Evolutionary conservation across 2,888 invertebrate species (phyloP), one percentile per base, ranked within the genome.

Genomic region (Xestia xanthographa): DNA sequence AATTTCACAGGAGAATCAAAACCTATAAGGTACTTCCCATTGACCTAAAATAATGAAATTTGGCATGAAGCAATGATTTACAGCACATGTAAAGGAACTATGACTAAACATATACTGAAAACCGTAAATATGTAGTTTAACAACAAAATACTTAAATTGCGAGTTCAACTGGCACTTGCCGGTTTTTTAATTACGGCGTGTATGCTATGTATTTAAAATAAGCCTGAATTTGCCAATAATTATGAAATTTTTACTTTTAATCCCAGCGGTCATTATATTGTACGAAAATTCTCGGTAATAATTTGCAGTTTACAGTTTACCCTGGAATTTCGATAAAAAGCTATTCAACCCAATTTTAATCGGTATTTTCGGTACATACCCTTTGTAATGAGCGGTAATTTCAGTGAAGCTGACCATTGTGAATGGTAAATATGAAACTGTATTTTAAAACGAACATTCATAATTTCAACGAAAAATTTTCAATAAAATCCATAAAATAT

Each of bases 221-320:
- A 56, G 26, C 5, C 26, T 38, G 20, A 41, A 69, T 50, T n/a
- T 11, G 17, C 6, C 6, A 41, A 41, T 71, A 26, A 26, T 26
- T 34, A 53, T 38, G 1, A 4, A 5, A 22, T 0, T 62, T 11
- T 14, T 8, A 2, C 3, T 26, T 29, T 60, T 69, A 3, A 60
- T 22, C 6, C 5, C 11, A 34, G 9, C 14, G 6, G 12, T 11
- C 3, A 66, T 45, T 34, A 20, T n/a, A 53, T 53, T n/a, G 11
- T 22, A 50, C 34, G 34, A 34, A 48, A 48, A 50, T n/a, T 63
- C 34, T 20, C 29, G 6, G 22, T 43, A 50, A 17, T 43, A 5
- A 68, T 58, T 58, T 48, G 26, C 26, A 77, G 38, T 79, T 26
- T 43, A 20, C 22, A 78, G 34, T 79, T n/a, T 43, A n/a, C 26